Conservation (phyloP, 2,797 vertebrate species). For the Poeciliopsis turneri region DNA sequence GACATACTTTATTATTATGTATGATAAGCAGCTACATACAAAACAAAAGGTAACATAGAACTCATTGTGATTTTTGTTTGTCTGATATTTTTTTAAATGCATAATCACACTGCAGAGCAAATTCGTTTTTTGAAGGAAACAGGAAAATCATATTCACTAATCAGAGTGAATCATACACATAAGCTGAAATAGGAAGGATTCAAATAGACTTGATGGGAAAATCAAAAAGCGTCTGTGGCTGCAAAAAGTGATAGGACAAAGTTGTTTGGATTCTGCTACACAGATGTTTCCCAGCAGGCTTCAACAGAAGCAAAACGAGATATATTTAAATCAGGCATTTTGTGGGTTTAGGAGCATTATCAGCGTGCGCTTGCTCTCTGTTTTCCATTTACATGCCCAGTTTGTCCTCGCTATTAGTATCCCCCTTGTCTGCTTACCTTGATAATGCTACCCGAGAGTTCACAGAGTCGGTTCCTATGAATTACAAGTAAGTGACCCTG, state of each 20-base stretch:
- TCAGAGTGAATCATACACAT: constrained; percentile 41
- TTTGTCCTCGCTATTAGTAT: constrained; percentile 39
- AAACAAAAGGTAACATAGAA: not conserved
- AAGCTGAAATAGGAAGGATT: constrained; percentile 21
- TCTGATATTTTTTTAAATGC: constrained; percentile 9
- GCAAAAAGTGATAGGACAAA: constrained; percentile 6
- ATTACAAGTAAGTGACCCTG: constrained; percentile 3
- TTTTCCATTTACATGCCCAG: constrained; percentile 13
- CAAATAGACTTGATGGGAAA: constrained; percentile 27
- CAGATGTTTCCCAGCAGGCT: constrained; percentile 60
- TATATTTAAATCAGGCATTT: constrained; percentile 30
- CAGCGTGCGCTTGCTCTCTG: not conserved
- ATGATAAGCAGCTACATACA: not conserved
- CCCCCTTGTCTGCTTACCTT: constrained; percentile 42
- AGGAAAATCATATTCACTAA: constrained; percentile 11
- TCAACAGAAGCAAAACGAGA: constrained; percentile 21
- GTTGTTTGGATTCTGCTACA: constrained; percentile 18
- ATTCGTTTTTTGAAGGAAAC: constrained; percentile 23
- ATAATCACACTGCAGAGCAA: not conserved
- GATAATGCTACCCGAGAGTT: constrained; percentile 39
- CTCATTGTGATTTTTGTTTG: constrained; percentile 6
- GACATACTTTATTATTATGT: not conserved
- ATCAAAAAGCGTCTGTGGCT: constrained; percentile 11
- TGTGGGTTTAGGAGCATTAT: constrained; percentile 23
- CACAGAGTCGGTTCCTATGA: constrained; percentile 36